phyloP scores from a whole-genome alignment of 2,888 invertebrate genomes.

The Dryomyza anilis region DNA sequence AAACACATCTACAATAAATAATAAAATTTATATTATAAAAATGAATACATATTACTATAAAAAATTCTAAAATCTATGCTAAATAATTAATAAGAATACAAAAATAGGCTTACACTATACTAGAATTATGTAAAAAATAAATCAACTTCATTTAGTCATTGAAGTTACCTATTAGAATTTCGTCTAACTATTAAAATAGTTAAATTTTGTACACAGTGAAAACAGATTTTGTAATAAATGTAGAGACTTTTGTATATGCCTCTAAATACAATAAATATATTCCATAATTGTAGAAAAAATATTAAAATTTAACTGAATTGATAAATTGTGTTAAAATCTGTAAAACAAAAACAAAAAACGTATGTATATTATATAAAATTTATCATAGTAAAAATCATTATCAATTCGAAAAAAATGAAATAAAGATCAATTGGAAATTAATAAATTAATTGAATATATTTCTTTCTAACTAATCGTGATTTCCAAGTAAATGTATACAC shows the following conservation, averaged over 20 bases:
- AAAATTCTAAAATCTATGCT: too few species aligned
- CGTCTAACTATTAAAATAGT: too few species aligned
- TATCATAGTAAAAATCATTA: not conserved
- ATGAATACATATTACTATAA: too few species aligned
- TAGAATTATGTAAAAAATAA: too few species aligned
- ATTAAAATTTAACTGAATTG: not conserved
- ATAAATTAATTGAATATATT: not conserved
- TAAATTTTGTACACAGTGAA: slow-evolving; percentile 5
- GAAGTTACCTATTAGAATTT: too few species aligned
- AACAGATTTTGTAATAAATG: not conserved
- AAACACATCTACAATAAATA: too few species aligned
- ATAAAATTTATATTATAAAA: too few species aligned
- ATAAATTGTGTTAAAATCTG: not conserved
- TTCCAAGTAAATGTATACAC: too few species aligned
- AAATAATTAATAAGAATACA: too few species aligned
- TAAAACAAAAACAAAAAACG: not conserved
- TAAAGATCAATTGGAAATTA: slow-evolving; percentile 9
- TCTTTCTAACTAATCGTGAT: too few species aligned
- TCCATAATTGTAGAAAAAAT: not conserved
- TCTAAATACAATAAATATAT: not conserved
- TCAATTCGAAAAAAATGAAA: slow-evolving; percentile 3
- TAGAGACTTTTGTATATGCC: slow-evolving; percentile 18
- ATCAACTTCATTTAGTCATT: too few species aligned
- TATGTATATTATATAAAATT: slow-evolving; percentile 7
- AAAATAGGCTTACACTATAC: too few species aligned